Percentiles rank a stretch among this genome's conserved stretches.
phyloP scores from a whole-genome alignment of 2,797 vertebrate genomes.

The Acanthurus lineatus region DNA sequence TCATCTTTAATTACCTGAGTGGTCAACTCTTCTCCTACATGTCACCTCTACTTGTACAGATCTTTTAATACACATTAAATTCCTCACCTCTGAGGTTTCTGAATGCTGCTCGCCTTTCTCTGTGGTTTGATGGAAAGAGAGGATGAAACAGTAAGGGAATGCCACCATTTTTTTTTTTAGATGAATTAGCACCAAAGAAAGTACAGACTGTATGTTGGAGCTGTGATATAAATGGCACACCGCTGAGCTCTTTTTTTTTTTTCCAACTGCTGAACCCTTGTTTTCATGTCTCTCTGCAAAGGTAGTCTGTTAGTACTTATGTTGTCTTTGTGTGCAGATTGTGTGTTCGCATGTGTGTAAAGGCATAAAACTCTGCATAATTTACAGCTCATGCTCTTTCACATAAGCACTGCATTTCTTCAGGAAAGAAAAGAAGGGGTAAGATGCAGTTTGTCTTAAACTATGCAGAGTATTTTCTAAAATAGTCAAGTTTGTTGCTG shows the following conservation, averaged over 20 bases:
- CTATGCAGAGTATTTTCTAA: background rate
- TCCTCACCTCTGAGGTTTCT: background rate
- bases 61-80: background rate
- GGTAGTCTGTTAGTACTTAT: conserved; percentile 17
- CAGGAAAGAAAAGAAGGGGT: too few species aligned
- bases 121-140: background rate
- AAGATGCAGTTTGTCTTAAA: background rate
- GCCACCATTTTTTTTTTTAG: background rate
- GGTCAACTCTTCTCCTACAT: background rate
- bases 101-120: conserved; percentile 13
- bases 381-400: conserved; percentile 13
- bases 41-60: conserved; percentile 8
- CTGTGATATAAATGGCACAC: conserved; percentile 31
- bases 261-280: background rate
- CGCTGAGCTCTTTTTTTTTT: conserved; percentile 19
- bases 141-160: conserved; percentile 1
- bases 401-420: background rate
- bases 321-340: background rate
- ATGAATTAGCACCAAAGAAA: conserved; percentile 9
- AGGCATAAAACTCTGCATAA: conserved; percentile 29
- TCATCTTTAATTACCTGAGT: conserved; percentile 1
- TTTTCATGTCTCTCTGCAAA: conserved; percentile 1
- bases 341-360: conserved; percentile 2
- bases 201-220: conserved; percentile 3
- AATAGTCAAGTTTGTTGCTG: background rate